Evolutionary conservation across 2,797 vertebrate genomes (phyloP).

Genomic region (Leptatherina wallacei): DNA sequence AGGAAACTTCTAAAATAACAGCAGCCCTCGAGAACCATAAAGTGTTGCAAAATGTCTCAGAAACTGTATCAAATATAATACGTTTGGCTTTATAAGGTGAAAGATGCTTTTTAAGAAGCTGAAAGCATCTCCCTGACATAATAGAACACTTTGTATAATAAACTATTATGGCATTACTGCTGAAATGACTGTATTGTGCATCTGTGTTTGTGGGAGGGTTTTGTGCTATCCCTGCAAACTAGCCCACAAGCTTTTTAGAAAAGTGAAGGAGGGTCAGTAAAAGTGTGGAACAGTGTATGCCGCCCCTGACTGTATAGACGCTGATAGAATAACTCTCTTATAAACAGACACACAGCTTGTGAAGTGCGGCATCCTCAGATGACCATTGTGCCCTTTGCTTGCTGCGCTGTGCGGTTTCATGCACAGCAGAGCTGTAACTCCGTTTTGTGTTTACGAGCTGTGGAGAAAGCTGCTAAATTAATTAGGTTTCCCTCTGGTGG

Average conservation of each 20-base stretch:
- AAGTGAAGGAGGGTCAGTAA: conserved; percentile 11
- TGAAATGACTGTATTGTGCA: not conserved
- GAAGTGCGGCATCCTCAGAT: conserved; percentile 53
- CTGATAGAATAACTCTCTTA: conserved; percentile 8
- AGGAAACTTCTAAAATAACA: too few species aligned
- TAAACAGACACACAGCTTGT: conserved; percentile 17
- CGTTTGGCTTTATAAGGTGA: too few species aligned
- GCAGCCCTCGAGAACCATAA: too few species aligned
- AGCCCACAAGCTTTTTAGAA: conserved; percentile 11
- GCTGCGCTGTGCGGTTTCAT: conserved; percentile 26
- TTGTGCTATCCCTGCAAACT: conserved; percentile 1
- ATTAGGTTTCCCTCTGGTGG: conserved; percentile 75
- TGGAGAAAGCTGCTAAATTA: conserved; percentile 63
- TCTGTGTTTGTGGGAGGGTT: conserved; percentile 1
- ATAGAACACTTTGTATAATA: not conserved
- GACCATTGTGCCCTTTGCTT: conserved; percentile 48
- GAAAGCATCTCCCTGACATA: not conserved
- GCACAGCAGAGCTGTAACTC: conserved; percentile 51
- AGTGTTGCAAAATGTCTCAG: too few species aligned
- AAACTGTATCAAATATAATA: too few species aligned
- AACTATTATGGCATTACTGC: not conserved
- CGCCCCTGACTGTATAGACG: conserved; percentile 33
- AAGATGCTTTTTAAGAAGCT: not conserved
- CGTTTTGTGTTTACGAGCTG: conserved; percentile 57
- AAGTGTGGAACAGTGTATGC: conserved; percentile 4